Evolutionary conservation across 2,113 vertebrate genomes (phyloP), one percentile per base, ranked within the genome.

Genomic region (Anguilla japonica): DNA sequence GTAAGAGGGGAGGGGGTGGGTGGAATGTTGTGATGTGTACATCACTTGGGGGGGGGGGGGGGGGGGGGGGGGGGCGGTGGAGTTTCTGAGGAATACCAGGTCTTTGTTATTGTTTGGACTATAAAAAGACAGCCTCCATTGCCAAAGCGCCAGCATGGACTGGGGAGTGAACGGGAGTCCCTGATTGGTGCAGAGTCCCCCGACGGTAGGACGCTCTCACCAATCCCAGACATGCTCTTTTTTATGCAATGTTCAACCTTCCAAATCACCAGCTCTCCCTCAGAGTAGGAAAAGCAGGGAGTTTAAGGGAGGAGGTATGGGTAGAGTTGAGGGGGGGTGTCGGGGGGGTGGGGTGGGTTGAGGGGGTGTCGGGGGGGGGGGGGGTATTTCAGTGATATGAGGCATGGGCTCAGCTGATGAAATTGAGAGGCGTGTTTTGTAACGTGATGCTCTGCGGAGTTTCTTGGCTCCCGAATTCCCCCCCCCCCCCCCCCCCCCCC

Each of bases 391-490:
- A 5, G 4, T 53, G 26, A 53, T 50, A 26, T 43, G 41, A 82
- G 41, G 1, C 22, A 11, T 20, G 26, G n/a, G 43, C 20, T 82
- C 41, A 82, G 41, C 81, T 50, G 26, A 82, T 82, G 41, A 82
- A 82, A 82, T 82, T 43, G 81, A 82, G 26, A 50, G 81, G 81
- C 11, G 26, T 50, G 81, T 82, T 82, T 82, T 43, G 79, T 41
- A 81, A 81, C 16, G 15, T 5, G 29, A 82, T n/a, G 43, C 81
- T 43, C 41, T 22, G 41, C 26, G 63, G 63, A 29, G 63, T 71
- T 46, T 53, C 71, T 13, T 9, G 13, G n/a, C 71, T 34, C 26
- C 60, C n/a, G 11, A 4, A 34, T 34, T 5, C 22, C 8, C 67
- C n/a, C 5, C n/a, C n/a, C n/a, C 26, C 9, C 50, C 1, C 50